A percentile compares a stretch with the other conserved stretches of the same genome.
Evolutionary conservation across 2,888 invertebrate genomes (phyloP).

Genomic region (Labia minor): DNA sequence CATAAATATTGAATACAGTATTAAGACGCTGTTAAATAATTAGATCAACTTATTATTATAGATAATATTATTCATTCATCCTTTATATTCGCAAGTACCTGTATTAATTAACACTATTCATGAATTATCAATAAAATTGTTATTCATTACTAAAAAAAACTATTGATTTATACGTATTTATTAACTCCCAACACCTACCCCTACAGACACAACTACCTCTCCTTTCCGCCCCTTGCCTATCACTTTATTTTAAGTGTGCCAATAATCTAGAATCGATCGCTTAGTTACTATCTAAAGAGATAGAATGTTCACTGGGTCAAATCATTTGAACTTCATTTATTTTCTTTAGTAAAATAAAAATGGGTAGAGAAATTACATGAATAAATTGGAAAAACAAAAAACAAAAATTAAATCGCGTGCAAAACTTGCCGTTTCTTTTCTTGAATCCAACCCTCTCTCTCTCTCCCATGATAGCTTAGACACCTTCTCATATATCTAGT

Average conservation of each 20-base stretch:
- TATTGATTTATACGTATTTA: background rate
- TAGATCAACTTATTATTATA: background rate
- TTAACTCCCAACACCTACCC: background rate
- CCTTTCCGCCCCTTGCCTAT: too few relatives aligned
- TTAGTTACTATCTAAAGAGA: background rate
- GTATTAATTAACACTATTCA: constrained; percentile 24
- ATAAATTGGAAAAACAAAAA: too few relatives aligned
- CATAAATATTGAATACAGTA: background rate
- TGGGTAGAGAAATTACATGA: too few relatives aligned
- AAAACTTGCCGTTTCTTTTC: too few relatives aligned
- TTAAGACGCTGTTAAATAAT: background rate
- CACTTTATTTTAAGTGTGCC: background rate
- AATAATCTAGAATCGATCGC: background rate
- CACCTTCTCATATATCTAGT: too few relatives aligned
- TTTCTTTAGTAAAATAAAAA: too few relatives aligned
- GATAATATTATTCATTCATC: constrained; percentile 8
- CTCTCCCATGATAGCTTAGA: too few relatives aligned
- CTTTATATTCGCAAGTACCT: constrained; percentile 24
- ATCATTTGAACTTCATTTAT: background rate
- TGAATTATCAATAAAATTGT: constrained; percentile 26
- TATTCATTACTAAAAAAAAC: constrained; percentile 21
- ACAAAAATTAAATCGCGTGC: too few relatives aligned
- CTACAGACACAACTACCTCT: too few relatives aligned
- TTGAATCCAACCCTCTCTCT: too few relatives aligned
- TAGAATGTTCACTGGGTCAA: background rate